A percentile compares a stretch with the other conserved stretches of the same genome.
Conservation (phyloP, 2,888 invertebrate genomes). For the Uloborus plumipes region DNA sequence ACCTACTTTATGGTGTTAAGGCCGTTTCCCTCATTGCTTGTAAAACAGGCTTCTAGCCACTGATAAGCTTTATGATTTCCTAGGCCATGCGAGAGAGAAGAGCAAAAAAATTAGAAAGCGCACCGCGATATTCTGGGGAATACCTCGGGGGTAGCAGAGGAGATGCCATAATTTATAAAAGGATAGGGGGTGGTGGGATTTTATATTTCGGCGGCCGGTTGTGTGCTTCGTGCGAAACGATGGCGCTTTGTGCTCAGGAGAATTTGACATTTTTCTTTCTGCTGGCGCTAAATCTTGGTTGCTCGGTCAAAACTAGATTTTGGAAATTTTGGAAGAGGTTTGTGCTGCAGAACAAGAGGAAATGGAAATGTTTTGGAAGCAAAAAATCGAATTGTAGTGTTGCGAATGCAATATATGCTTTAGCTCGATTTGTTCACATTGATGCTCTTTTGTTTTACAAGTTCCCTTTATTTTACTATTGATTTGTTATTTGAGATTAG, state of each 20-base stretch:
- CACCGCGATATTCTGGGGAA: slow-evolving; percentile 40
- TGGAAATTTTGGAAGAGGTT: background rate
- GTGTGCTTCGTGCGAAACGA: background rate
- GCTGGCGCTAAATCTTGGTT: background rate
- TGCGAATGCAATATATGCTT: no score
- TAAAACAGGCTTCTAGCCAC: slow-evolving; percentile 56
- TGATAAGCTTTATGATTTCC: slow-evolving; percentile 64
- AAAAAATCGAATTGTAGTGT: no score
- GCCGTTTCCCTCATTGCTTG: slow-evolving; percentile 64
- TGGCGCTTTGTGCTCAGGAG: background rate
- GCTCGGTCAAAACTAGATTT: background rate
- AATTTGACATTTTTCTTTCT: background rate
- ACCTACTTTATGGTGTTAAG: slow-evolving; percentile 54
- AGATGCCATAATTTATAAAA: slow-evolving; percentile 36
- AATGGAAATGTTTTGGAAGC: no score
- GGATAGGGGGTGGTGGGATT: background rate
- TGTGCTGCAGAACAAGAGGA: no score
- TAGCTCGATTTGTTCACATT: no score
- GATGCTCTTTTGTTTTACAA: no score
- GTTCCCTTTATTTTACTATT: no score
- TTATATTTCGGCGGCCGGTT: background rate
- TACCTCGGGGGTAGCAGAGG: slow-evolving; percentile 37
- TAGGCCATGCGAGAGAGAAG: slow-evolving; percentile 19
- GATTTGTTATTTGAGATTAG: no score
- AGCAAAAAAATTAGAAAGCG: background rate